Percentiles rank a stretch among this genome's conserved stretches.
phyloP scores from a whole-genome alignment of 2,797 vertebrate species.

The Bradypodion pumilum region DNA sequence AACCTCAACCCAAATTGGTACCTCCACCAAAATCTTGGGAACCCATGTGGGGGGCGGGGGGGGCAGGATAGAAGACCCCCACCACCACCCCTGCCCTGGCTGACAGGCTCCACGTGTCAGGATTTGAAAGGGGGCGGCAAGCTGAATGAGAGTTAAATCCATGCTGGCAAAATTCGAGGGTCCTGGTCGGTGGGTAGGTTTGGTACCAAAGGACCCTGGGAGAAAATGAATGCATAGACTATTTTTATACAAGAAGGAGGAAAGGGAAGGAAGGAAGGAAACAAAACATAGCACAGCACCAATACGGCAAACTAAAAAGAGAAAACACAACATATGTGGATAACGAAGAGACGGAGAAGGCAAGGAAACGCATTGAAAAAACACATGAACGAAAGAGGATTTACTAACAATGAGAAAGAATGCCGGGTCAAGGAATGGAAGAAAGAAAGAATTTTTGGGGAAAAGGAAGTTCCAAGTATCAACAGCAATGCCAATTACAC shows the following conservation, averaged over 20 bases:
- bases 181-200: constrained; percentile 3
- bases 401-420: neutral
- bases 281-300: constrained; percentile 13
- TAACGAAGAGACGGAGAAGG: no score
- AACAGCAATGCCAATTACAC: no score
- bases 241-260: constrained; percentile 16
- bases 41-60: neutral
- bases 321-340: neutral
- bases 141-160: constrained; percentile 23
- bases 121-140: constrained; percentile 3
- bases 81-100: neutral
- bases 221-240: constrained; percentile 36
- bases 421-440: neutral
- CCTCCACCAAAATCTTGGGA: neutral
- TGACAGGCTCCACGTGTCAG: neutral
- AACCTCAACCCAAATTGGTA: neutral
- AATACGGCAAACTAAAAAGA: neutral
- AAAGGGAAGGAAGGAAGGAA: neutral
- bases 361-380: neutral
- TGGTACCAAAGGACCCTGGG: constrained; percentile 5
- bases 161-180: constrained; percentile 23
- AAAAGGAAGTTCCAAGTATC: neutral
- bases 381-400: no score
- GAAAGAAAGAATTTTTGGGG: neutral
- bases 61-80: neutral